A percentile compares a stretch with the other conserved stretches of the same genome.
phyloP scores from a whole-genome alignment of 2,888 invertebrate species.

The Chaitophorus viminalis region DNA sequence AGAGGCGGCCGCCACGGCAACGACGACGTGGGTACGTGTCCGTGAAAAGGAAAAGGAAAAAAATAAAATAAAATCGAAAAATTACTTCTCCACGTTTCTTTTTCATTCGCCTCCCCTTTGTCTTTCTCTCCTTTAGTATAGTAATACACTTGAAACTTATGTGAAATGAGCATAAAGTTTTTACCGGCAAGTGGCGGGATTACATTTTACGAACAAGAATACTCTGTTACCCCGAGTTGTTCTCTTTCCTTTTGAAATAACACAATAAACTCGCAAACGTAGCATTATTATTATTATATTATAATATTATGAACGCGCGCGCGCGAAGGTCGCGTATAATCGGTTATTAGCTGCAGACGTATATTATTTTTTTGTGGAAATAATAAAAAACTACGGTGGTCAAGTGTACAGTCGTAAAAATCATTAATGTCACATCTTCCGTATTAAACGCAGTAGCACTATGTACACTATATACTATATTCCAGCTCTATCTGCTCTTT shows the following conservation, averaged over 20 bases:
- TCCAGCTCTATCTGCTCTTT: no score
- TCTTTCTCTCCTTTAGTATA: neutral
- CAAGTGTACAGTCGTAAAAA: no score
- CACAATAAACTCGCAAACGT: constrained; percentile 1
- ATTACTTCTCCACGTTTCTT: constrained; percentile 6
- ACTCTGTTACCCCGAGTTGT: constrained; percentile 25
- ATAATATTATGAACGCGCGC: neutral
- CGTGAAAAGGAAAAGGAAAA: neutral
- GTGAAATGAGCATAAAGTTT: constrained; percentile 33
- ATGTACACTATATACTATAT: no score
- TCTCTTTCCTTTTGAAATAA: neutral
- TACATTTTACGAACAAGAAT: neutral
- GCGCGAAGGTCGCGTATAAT: neutral
- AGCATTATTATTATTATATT: no score
- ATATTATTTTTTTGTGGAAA: no score
- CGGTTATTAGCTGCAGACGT: neutral
- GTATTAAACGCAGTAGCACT: no score
- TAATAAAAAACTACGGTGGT: no score
- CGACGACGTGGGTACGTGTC: neutral
- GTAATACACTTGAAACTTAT: constrained; percentile 33
- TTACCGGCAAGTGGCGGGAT: neutral
- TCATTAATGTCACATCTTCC: no score
- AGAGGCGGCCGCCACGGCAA: neutral
- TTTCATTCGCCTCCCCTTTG: neutral
- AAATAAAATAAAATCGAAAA: neutral